phyloP scores from a whole-genome alignment of 2,113 vertebrate species.

The Pteronura brasiliensis region DNA sequence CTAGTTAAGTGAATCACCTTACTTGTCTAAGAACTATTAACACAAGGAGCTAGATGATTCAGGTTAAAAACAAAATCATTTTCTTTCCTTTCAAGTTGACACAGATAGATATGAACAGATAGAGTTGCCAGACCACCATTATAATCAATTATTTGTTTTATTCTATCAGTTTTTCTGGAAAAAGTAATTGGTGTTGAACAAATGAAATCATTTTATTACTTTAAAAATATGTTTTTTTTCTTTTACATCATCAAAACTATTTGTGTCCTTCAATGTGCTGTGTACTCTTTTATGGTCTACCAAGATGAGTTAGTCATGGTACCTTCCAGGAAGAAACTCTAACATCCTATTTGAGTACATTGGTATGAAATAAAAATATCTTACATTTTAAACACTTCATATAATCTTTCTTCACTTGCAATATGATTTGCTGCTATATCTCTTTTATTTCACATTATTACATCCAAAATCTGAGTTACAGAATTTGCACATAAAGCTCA shows the following conservation, averaged over 20 bases:
- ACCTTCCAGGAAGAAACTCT: background rate
- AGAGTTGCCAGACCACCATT: background rate
- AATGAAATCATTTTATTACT: background rate
- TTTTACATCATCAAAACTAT: background rate
- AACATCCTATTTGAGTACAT: background rate
- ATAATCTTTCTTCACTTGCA: background rate
- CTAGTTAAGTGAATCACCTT: background rate
- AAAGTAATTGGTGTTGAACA: background rate
- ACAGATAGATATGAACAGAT: background rate
- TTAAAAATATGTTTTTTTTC: background rate
- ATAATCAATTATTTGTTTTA: background rate
- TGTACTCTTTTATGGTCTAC: background rate
- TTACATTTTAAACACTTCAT: background rate
- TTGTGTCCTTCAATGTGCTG: background rate
- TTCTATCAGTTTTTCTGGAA: background rate
- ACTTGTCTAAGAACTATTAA: background rate
- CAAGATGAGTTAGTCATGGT: background rate
- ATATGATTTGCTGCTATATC: background rate
- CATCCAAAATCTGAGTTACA: background rate
- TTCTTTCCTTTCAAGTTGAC: background rate
- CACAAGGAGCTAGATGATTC: background rate
- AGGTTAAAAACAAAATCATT: background rate
- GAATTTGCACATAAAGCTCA: background rate
- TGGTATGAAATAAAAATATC: background rate
- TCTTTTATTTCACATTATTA: background rate